Evolutionary conservation across 2,797 vertebrate species (phyloP).

Genomic region (Falco concolor): DNA sequence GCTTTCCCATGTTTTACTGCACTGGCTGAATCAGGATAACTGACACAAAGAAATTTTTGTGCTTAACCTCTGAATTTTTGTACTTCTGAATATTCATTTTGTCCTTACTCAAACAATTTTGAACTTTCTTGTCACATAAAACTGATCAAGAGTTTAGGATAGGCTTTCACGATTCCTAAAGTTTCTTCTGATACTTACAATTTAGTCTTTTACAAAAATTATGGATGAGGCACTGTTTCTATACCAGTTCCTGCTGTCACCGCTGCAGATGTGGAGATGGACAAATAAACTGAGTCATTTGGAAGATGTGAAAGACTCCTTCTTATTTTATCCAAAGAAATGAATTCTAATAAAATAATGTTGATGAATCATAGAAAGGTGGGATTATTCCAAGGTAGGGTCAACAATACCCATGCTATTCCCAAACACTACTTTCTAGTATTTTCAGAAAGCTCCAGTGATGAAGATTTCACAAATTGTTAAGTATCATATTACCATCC

Average conservation of each 20-base stretch:
- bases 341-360: neutral
- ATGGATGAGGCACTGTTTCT: neutral
- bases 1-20: neutral
- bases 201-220: neutral
- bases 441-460: neutral
- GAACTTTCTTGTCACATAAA: neutral
- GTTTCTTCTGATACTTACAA: neutral
- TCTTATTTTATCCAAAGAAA: neutral
- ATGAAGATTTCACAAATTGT: neutral
- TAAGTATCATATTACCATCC: neutral
- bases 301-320: neutral
- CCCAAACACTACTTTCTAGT: neutral
- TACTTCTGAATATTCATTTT: neutral
- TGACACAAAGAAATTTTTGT: neutral
- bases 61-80: neutral
- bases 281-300: neutral
- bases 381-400: neutral
- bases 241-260: neutral
- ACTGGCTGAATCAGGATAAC: neutral
- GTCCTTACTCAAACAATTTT: neutral
- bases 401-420: neutral
- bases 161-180: neutral
- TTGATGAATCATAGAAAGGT: neutral
- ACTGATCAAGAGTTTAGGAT: neutral
- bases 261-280: neutral